Conservation (phyloP, 2,113 vertebrate species). For the Percopsis transmontana region DNA sequence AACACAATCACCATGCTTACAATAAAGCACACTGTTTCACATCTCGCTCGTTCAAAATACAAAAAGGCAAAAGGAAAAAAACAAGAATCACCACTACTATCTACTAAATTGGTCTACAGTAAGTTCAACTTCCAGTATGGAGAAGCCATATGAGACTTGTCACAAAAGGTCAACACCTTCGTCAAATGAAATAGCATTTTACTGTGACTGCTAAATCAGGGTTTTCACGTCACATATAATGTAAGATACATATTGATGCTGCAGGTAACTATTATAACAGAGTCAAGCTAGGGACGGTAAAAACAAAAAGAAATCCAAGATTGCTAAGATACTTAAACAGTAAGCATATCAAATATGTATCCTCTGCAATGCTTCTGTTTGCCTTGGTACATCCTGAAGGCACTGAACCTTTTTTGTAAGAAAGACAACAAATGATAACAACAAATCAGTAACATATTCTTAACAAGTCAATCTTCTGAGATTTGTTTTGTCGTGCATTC, state of each 20-base stretch:
- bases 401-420: slow-evolving; percentile 56
- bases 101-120: slow-evolving; percentile 7
- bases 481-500: slow-evolving; percentile 5
- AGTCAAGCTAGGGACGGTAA: neutral
- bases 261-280: neutral
- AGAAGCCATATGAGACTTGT: neutral
- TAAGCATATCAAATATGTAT: too few relatives aligned
- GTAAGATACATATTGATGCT: neutral
- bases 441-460: slow-evolving; percentile 9
- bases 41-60: slow-evolving; percentile 66
- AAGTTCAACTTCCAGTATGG: slow-evolving; percentile 4
- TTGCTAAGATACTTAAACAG: too few relatives aligned
- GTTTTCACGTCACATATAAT: neutral
- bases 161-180: slow-evolving; percentile 1
- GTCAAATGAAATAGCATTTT: slow-evolving; percentile 29
- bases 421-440: slow-evolving; percentile 21
- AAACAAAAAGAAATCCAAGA: slow-evolving; percentile 7
- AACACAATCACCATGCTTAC: slow-evolving; percentile 50
- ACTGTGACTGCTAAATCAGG: neutral
- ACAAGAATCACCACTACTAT: slow-evolving; percentile 28
- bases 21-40: slow-evolving; percentile 32
- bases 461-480: slow-evolving; percentile 6
- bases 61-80: slow-evolving; percentile 57
- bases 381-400: slow-evolving; percentile 43
- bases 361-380: slow-evolving; percentile 6